Evolutionary conservation across 2,113 vertebrate species (phyloP), one percentile per base, ranked within the genome.

Genomic region (Pyxicephalus adspersus): DNA sequence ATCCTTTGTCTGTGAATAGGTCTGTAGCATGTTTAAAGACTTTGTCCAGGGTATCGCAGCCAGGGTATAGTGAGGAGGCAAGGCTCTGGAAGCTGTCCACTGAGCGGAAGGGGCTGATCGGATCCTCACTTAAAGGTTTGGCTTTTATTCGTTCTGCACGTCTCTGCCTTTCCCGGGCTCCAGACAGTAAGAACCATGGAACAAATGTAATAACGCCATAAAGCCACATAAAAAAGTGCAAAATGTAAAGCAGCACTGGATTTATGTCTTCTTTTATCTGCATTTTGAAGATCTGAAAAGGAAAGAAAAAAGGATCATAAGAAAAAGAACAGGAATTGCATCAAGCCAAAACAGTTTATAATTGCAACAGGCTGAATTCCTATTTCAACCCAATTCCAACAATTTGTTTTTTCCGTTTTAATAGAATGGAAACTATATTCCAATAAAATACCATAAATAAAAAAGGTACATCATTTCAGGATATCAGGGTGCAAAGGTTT

Each of bases 201-300:
- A 98, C 86, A 85, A 95, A 95, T 0, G 92, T 94, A 87, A 98
- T 76, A 83, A 94, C 15, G 52, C 94, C 88, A 88, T 96, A 99
- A 72, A 96, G 64, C 84, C 91, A 91, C 64, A 96, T 90, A 22
- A 94, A 38, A 54, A 96, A 92, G 86, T 94, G 93, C 91, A 98
- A 95, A 57, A 97, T 77, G 67, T 94, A 87, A 29, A 96, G 89
- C 85, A 98, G 91, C 83, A 96, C 4, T 0, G 96, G 96, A 83
- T 95, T 96, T 81, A 97, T 89, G 83, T 94, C 91, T 84, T 97
- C 95, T 85, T 96, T 94, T 87, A 96, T 86, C 90, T 95, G 96
- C 96, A 98, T 98, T 81, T 80, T 88, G 72, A 86, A 55, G 45
- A 13, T 3, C 76, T 78, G 29, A n/a, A 66, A 55, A 38, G 19